Base-by-base conservation (phyloP, 2,888 invertebrate species). In the Auanema sp. region DNA sequence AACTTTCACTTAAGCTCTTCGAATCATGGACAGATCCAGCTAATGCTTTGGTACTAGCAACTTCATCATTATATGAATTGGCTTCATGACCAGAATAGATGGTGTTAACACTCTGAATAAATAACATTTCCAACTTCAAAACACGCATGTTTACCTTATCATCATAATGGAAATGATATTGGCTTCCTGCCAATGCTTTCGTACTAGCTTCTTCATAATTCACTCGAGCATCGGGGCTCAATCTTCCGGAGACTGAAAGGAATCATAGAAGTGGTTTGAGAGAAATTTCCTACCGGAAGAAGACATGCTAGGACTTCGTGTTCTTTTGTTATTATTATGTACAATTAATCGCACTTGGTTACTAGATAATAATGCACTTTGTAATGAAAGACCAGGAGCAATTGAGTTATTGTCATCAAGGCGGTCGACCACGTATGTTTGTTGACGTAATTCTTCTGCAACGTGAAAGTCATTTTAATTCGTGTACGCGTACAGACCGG, bases 171-270 rank as follows among this genome's bases (percentile, higher is more conserved):
- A 42, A 60, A 53, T 75, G 69, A 59, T 80, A 81, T 40, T 79
- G 88, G 18, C 91, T 91, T 18, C 91, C 91, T 50, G 91, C 91
- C 69, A 91, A 85, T 44, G 90, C 91, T 75, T 89, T 87, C 0
- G 90, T 90, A 50, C 90, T 91, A 21, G 90, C 90, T 65, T 80
- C 81, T 52, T 84, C 84, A 65, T 79, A 84, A 67, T 84, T 83
- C 55, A 76, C 64, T n/a, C 69, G 65, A 25, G 65, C 71, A 6
- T 64, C 71, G 52, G 61, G 53, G 18, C 56, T 56, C 25, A 44
- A 58, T 21, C 52, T 40, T 41, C 59, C 65, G 49, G 24, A 64
- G 47, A 43, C 12, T 53, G 23, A 24, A 24, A 25, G 11, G 12
- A 18, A 24, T 25, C 12, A 25, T 5, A 4, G 14, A 10, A 11